Base-by-base conservation (phyloP, 2,888 invertebrate genomes). In the Clepsis dumicolana region DNA sequence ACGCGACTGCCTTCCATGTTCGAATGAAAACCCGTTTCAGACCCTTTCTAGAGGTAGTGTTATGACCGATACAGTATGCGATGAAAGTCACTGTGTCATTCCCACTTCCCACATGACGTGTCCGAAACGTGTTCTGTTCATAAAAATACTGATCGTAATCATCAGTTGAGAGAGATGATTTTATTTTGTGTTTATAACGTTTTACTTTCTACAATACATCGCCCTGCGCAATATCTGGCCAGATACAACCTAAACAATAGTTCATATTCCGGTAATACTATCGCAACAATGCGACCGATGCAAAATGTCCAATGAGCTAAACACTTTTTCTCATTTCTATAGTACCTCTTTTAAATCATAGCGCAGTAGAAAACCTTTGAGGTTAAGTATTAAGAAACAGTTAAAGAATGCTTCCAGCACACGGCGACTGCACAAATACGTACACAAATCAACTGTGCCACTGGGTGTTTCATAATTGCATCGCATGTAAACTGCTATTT, bases 311-410 rank as follows among this genome's bases (percentile, higher is more conserved):
- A n/a, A n/a, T n/a, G n/a, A n/a, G n/a, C n/a, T 10, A 38, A 38
- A 38, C n/a, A 44, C 18, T 44, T 5, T 18, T 44, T 5, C 1
- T 16, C 2, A n/a, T 44, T 27, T 53, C 7, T 29, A 16, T 0
- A 29, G 52, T 18, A 44, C 12, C 21, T 41, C 3, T 8, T 41
- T 18, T 8, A 18, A 27, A 32, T 7, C 21, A n/a, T 14, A 35
- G 14, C 25, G 5, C 35, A 50, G 21, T 65, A 56, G 44, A 59
- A 50, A 64, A 54, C 10, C 54, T 65, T 72, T 57, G 64, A 56
- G 71, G 68, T 71, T 72, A 71, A 56, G 53, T 65, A 71, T 72
- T 70, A 53, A 50, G 68, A 65, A 67, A 72, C 53, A 12, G 44
- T 64, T 72, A 32, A 60, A 66, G 64, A 71, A 71, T 65, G 69